These are phyloP conservation scores for Ips typographus DNA, from an alignment of 1,140 invertebrate species.

Conservation along the genomic window DNA sequence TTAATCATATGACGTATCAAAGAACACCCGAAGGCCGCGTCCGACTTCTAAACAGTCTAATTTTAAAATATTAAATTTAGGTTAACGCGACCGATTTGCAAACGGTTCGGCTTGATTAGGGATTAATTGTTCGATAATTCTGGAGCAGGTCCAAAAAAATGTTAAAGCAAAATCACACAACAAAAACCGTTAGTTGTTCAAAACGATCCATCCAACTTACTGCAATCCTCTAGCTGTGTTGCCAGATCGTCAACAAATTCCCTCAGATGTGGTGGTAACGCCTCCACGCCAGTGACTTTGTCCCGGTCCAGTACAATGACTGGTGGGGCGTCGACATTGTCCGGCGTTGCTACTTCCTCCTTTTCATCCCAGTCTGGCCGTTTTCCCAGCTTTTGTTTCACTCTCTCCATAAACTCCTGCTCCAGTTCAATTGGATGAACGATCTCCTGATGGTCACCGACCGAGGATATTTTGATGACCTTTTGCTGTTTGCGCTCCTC, in stretches of 20 bases:
- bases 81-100: constrained; percentile 22
- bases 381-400: constrained; percentile 56
- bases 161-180: no score
- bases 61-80: constrained; percentile 34
- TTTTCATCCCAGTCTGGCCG: constrained; percentile 48
- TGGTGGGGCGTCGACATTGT: constrained; percentile 46
- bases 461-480: constrained; percentile 68
- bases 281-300: constrained; percentile 59
- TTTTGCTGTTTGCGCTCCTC: constrained; percentile 75
- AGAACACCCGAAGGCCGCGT: constrained; percentile 22
- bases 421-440: constrained; percentile 62
- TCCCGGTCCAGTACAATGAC: constrained; percentile 64
- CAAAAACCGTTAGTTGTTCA: no score
- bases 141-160: no score
- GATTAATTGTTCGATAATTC: no score
- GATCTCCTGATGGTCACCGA: constrained; percentile 40
- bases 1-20: constrained; percentile 35
- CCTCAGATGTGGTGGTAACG: constrained; percentile 71
- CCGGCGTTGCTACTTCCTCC: constrained; percentile 6
- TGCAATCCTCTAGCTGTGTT: constrained; percentile 10
- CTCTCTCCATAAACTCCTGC: constrained; percentile 71
- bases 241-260: constrained; percentile 61
- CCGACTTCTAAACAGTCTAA: constrained; percentile 7
- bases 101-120: no score
- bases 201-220: no score